Evolutionary conservation across 2,888 invertebrate species (phyloP).

Genomic region (Gastrophysa polygoni): DNA sequence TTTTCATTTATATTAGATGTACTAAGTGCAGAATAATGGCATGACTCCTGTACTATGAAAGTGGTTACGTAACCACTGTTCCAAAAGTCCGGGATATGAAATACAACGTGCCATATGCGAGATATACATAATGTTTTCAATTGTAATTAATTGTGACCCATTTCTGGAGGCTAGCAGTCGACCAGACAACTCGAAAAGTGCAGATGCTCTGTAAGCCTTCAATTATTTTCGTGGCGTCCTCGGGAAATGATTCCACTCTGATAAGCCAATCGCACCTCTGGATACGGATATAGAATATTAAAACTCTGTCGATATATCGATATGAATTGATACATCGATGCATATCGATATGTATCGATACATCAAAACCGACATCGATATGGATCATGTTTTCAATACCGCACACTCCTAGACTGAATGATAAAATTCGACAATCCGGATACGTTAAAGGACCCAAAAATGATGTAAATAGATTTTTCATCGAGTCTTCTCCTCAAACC

Average conservation of each 20-base stretch:
- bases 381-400: no score
- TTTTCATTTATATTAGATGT: no score
- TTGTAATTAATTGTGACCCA: conserved; percentile 19
- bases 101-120: conserved; percentile 22
- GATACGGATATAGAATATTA: conserved; percentile 8
- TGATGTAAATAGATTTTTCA: no score
- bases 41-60: not conserved
- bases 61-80: not conserved
- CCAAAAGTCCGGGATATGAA: not conserved
- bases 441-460: no score
- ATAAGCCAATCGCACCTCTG: not conserved
- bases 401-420: no score
- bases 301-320: not conserved
- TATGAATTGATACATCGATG: not conserved
- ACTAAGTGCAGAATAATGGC: no score
- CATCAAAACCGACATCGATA: no score
- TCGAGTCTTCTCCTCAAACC: no score
- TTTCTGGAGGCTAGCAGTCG: conserved; percentile 21
- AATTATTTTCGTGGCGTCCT: conserved; percentile 16
- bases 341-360: no score
- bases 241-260: conserved; percentile 14
- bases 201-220: conserved; percentile 18
- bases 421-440: no score
- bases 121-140: conserved; percentile 3
- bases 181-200: conserved; percentile 15